These are phyloP conservation scores for Coenonympha arcania DNA, from an alignment of 2,888 invertebrate genomes.

Conservation along the genomic window DNA sequence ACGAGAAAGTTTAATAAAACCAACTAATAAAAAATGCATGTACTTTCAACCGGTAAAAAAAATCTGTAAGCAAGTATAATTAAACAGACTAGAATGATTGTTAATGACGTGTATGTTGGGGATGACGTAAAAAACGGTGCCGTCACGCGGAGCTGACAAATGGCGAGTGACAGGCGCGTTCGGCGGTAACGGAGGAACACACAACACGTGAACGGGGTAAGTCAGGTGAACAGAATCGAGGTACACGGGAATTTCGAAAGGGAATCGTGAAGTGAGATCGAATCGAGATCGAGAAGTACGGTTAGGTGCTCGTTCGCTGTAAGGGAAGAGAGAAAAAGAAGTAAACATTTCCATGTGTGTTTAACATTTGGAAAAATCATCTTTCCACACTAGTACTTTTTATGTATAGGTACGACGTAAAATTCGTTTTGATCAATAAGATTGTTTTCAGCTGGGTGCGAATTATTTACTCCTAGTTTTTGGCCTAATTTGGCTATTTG, in stretches of 20 bases:
- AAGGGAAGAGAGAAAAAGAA: no score
- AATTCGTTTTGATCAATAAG: no score
- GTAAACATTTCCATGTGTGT: neutral
- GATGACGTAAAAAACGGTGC: constrained; percentile 9
- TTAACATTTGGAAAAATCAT: neutral
- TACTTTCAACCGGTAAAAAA: no score
- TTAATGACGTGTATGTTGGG: constrained; percentile 12
- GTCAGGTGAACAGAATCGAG: constrained; percentile 22
- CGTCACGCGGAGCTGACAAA: constrained; percentile 20
- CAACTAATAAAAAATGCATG: neutral
- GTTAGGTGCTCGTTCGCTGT: neutral
- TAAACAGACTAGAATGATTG: constrained; percentile 11
- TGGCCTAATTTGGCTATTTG: no score
- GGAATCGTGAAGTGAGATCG: neutral
- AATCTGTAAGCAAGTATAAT: neutral
- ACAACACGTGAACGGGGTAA: constrained; percentile 26
- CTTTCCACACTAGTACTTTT: no score
- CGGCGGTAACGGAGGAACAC: constrained; percentile 23
- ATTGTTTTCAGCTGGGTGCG: no score
- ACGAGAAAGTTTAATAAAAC: neutral
- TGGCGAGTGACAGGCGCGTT: constrained; percentile 31
- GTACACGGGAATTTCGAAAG: constrained; percentile 12
- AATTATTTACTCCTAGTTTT: no score
- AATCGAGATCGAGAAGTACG: neutral
- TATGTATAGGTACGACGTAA: no score